Percentiles rank a stretch among this genome's conserved stretches.
Conservation (phyloP, 2,888 invertebrate genomes). For the Synanthedon myopaeformis region DNA sequence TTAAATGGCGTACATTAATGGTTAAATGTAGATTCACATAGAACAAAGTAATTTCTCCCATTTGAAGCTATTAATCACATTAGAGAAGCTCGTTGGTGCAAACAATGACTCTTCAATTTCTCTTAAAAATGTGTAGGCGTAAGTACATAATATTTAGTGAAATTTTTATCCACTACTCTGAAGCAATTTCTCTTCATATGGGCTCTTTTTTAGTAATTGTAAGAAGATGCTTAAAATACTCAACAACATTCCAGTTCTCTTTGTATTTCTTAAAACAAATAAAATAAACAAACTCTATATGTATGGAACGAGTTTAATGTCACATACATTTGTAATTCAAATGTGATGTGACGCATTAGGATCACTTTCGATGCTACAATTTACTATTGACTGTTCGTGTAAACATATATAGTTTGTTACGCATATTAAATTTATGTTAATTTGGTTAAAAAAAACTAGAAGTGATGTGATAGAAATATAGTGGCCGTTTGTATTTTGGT, state of each 20-base stretch:
- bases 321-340: conserved; percentile 25
- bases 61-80: neutral
- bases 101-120: neutral
- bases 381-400: conserved; percentile 10
- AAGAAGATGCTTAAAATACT: neutral
- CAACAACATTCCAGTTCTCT: neutral
- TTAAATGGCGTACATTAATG: too few species aligned
- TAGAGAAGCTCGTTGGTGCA: neutral
- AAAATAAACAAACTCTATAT: neutral
- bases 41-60: neutral
- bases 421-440: neutral
- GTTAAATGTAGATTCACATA: too few species aligned
- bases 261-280: neutral
- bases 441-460: neutral
- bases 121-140: neutral
- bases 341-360: conserved; percentile 27
- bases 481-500: neutral
- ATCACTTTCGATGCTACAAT: conserved; percentile 30
- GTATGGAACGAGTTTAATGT: conserved; percentile 14
- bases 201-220: neutral
- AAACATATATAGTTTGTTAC: neutral
- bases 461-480: neutral
- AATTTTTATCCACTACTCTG: too few species aligned
- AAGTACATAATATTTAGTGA: too few species aligned
- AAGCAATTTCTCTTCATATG: too few species aligned